Conservation (phyloP, 1,140 invertebrate genomes). For the Cheumatopsyche charites region DNA sequence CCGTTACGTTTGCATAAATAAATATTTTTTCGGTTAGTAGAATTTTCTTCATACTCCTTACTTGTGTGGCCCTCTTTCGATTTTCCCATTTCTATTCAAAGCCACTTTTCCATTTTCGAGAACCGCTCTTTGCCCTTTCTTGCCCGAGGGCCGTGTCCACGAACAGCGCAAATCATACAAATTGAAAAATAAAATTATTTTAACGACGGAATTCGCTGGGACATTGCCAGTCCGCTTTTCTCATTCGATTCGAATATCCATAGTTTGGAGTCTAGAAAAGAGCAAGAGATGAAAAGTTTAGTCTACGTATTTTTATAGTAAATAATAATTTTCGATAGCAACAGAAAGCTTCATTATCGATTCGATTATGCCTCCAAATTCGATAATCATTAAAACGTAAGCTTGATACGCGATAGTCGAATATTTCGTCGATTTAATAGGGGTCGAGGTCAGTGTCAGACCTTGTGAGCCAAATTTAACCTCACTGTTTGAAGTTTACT, state of each 20-base stretch:
- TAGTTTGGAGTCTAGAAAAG: neutral
- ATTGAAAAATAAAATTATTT: conserved; percentile 46
- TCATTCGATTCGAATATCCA: too few species aligned
- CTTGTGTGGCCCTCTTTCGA: neutral
- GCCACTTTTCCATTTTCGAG: conserved; percentile 29
- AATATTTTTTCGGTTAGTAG: conserved; percentile 7
- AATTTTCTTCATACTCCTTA: conserved; percentile 10
- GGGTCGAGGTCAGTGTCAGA: conserved; percentile 20
- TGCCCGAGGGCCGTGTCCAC: neutral
- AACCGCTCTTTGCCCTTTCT: neutral
- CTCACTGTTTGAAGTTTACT: neutral
- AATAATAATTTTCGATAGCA: too few species aligned
- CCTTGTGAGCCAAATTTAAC: too few species aligned
- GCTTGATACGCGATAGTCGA: neutral
- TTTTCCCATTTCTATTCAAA: conserved; percentile 37
- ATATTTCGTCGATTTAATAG: conserved; percentile 13
- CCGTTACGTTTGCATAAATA: conserved; percentile 21
- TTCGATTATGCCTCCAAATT: neutral
- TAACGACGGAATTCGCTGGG: conserved; percentile 43
- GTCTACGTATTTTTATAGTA: too few species aligned
- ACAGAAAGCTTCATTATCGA: too few species aligned
- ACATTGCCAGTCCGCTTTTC: conserved; percentile 29
- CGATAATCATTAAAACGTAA: neutral
- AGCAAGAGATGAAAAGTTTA: neutral
- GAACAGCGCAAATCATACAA: conserved; percentile 39